A percentile compares a stretch with the other conserved stretches of the same genome.
These are phyloP conservation scores for Arctia plantaginis DNA, from an alignment of 2,888 invertebrate genomes.

Conservation along the genomic window DNA sequence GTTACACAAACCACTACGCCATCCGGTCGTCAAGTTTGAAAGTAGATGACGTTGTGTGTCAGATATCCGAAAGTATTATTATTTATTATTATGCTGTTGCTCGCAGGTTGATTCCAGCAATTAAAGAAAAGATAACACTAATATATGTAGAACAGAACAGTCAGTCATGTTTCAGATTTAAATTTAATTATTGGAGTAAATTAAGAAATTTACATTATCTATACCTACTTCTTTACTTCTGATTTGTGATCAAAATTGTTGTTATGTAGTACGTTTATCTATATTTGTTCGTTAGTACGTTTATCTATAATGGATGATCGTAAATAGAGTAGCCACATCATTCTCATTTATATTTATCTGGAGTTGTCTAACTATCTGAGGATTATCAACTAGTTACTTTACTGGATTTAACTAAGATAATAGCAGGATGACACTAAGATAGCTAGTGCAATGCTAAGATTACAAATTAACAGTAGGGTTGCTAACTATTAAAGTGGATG, in stretches of 20 bases:
- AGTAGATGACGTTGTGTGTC: too few species aligned
- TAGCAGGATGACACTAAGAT: conserved; percentile 36
- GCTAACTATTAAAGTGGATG: not conserved
- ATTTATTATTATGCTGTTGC: too few species aligned
- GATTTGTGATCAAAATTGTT: not conserved
- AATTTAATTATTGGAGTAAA: not conserved
- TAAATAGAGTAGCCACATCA: conserved; percentile 7
- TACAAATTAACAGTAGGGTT: conserved; percentile 31
- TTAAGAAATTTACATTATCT: not conserved
- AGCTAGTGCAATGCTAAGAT: conserved; percentile 32
- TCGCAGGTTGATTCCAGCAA: too few species aligned
- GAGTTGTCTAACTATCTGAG: conserved; percentile 11
- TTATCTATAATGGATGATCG: conserved; percentile 7
- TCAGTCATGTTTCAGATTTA: not conserved
- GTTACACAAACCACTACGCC: too few species aligned
- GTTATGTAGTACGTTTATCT: too few species aligned
- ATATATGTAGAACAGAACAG: not conserved
- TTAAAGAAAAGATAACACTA: not conserved
- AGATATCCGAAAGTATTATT: too few species aligned
- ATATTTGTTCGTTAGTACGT: not conserved
- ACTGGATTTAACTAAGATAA: conserved; percentile 35
- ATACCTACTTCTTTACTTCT: not conserved
- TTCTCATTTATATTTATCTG: conserved; percentile 10
- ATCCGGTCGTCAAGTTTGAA: too few species aligned
- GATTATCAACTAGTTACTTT: conserved; percentile 22